Evolutionary conservation across 2,797 vertebrate genomes (phyloP).

Genomic region (Heteromormyrus szaboi): DNA sequence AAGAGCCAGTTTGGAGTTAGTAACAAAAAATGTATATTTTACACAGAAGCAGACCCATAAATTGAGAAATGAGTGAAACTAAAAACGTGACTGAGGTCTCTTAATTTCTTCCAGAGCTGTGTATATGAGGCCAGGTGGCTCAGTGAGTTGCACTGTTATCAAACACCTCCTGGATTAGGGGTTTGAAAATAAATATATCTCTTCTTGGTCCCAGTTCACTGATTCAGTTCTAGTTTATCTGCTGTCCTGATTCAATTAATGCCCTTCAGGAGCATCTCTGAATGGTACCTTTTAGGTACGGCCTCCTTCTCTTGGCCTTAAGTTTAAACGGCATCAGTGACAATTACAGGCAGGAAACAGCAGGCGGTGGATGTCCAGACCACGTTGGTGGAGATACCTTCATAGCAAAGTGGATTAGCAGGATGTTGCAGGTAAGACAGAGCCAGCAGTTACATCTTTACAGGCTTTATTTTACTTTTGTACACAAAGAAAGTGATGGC

Average conservation of each 20-base stretch:
- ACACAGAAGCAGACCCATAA: too few relatives aligned
- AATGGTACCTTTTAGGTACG: not conserved
- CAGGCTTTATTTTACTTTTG: not conserved
- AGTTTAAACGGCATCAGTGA: not conserved
- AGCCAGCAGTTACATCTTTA: not conserved
- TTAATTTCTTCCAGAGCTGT: too few relatives aligned
- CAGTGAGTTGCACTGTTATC: too few relatives aligned
- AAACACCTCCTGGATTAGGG: too few relatives aligned
- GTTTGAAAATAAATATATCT: not conserved
- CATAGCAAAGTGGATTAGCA: not conserved
- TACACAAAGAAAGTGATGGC: not conserved
- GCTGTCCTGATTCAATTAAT: not conserved
- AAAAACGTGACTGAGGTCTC: too few relatives aligned
- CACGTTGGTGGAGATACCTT: not conserved
- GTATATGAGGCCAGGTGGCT: too few relatives aligned
- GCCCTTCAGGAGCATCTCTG: not conserved
- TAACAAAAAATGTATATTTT: too few relatives aligned
- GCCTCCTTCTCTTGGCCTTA: not conserved
- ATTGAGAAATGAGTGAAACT: too few relatives aligned
- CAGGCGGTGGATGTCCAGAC: not conserved
- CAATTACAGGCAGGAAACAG: not conserved
- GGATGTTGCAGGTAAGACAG: not conserved
- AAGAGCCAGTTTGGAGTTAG: too few relatives aligned
- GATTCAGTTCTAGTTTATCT: not conserved
- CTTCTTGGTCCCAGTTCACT: not conserved